Conservation (phyloP, 2,113 vertebrate genomes). For the Takifugu flavidus region DNA sequence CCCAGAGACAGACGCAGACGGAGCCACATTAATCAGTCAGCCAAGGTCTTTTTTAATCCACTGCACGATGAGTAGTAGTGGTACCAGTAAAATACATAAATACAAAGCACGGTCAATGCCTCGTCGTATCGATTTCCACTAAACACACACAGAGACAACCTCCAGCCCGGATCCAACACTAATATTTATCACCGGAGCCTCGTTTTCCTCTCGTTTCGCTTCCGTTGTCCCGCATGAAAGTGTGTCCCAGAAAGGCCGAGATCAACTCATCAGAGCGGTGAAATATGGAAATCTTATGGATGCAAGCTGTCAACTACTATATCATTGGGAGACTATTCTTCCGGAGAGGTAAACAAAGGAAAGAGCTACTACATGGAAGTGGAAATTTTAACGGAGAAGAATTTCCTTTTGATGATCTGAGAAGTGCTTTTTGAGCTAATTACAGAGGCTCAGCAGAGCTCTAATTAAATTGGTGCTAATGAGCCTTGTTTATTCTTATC, state of each 20-base stretch:
- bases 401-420: constrained; percentile 75
- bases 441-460: constrained; percentile 60
- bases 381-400: constrained; percentile 64
- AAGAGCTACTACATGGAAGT: constrained; percentile 40
- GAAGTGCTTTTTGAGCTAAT: constrained; percentile 63
- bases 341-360: constrained; percentile 68
- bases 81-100: too few relatives aligned
- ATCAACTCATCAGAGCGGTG: constrained; percentile 1
- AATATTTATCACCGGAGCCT: too few relatives aligned
- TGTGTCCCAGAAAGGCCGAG: constrained; percentile 16
- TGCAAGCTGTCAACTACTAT: constrained; percentile 42
- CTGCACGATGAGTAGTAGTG: too few relatives aligned
- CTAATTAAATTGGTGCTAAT: constrained; percentile 76
- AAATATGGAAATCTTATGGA: constrained; percentile 44
- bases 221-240: constrained; percentile 6
- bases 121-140: too few relatives aligned
- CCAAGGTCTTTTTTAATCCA: too few relatives aligned
- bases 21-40: too few relatives aligned
- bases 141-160: too few relatives aligned
- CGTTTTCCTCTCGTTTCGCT: too few relatives aligned
- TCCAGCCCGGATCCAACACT: too few relatives aligned
- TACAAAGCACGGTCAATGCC: too few relatives aligned
- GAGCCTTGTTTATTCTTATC: constrained; percentile 70
- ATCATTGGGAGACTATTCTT: constrained; percentile 24
- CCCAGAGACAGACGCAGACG: too few relatives aligned